Evolutionary conservation across 2,113 vertebrate genomes (phyloP), one percentile per base, ranked within the genome.

Genomic region (Gobio gobio): DNA sequence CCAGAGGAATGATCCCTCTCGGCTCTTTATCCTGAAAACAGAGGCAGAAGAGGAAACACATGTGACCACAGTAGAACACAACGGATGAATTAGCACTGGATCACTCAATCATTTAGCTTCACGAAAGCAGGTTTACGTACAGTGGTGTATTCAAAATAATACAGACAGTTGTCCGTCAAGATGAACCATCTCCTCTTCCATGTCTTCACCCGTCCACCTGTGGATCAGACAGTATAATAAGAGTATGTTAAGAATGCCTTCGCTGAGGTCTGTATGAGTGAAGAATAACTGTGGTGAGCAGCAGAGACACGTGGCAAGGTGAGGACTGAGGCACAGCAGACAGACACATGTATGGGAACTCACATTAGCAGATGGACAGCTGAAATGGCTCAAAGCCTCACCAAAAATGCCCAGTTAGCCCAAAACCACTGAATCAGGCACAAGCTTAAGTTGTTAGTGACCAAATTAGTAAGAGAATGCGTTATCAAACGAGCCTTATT

Each of bases 121-220:
- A 58, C 20, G 22, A 9, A 10, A 81, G 45, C 16, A 54, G 29
- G 2, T 24, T 2, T 29, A 91, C 97, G 96, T 91, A 99, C 98
- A 89, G 98, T 99, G 0, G 98, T 99, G 89, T 97, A 99, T 85
- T 99, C 98, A 45, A 99, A 99, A 95, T 99, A 99, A 94, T 99
- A 99, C 0, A 99, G 96, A 94, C 98, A 99, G 94, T 97, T 99
- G 90, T 99, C 98, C 0, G 98, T 99, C 89, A 99, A 94, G 63
- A 99, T 99, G 87, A 99, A 99, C 98, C 98, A 99, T 90, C 98
- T 97, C 10, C 98, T 93, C 87, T 98, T 98, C 98, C 98, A 99
- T 0, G 97, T 99, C 94, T 99, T 99, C 33, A 99, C 97, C 86
- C 98, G 92, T 90, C 98, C 98, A 63, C 98, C 98, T 99, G 93